These are phyloP conservation scores for Tetranychus truncatus DNA, from an alignment of 2,888 invertebrate genomes.

Conservation along the genomic window DNA sequence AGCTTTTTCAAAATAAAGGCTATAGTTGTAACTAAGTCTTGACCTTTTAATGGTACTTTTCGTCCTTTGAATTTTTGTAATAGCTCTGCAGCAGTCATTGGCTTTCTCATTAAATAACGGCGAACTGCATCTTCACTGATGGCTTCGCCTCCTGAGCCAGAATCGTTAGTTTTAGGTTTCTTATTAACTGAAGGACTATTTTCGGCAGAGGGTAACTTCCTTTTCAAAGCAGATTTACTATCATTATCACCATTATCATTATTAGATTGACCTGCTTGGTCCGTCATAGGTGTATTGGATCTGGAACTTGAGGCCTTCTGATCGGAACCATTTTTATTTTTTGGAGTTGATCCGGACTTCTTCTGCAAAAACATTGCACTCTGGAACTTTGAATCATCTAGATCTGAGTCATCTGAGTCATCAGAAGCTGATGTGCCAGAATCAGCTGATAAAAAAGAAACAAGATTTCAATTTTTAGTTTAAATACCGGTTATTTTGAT, in stretches of 20 bases:
- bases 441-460: neutral
- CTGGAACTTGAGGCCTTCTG: neutral
- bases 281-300: neutral
- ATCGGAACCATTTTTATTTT: conserved; percentile 10
- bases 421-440: conserved; percentile 19
- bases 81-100: conserved; percentile 90
- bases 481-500: neutral
- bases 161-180: conserved; percentile 11
- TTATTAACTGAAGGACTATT: conserved; percentile 3
- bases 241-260: neutral
- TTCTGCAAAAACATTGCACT: conserved; percentile 35
- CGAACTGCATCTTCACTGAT: conserved; percentile 86
- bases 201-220: conserved; percentile 2
- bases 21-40: conserved; percentile 76
- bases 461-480: neutral
- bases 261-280: conserved; percentile 6
- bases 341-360: neutral
- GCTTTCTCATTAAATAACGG: conserved; percentile 81
- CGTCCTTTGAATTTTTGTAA: conserved; percentile 87
- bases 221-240: neutral
- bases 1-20: conserved; percentile 84
- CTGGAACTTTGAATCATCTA: conserved; percentile 29
- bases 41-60: conserved; percentile 54
- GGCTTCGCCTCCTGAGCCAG: conserved; percentile 46
- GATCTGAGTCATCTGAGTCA: conserved; percentile 44